Evolutionary conservation across 2,888 invertebrate genomes (phyloP), one percentile per base, ranked within the genome.

Genomic region (Selenia dentaria): DNA sequence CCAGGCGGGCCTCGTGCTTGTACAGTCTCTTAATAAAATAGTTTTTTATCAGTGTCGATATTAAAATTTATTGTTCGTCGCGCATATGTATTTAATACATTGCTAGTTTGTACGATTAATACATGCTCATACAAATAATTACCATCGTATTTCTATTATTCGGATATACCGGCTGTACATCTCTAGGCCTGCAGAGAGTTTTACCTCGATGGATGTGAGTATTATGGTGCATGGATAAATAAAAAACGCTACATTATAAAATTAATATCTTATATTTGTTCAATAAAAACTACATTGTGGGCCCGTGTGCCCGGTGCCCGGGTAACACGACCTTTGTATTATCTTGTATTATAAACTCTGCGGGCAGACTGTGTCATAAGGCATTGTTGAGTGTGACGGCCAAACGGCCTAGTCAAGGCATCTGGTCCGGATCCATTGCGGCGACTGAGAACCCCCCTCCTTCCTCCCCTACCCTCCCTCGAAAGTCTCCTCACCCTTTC

Each of bases 251-350:
- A 83, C 84, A 81, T 89, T 89, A 89, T 89, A 88, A 90, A 90
- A 89, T 89, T 89, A 90, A 90, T 90, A 89, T 89, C 83, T 90
- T 90, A 89, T 89, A 90, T 90, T 90, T 89, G 90, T 90, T 90
- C 89, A 89, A 81, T 90, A 90, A 87, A 87, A 90, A 89, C 88
- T 90, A 90, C 86, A 89, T 83, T 87, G 88, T 87, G 90, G 90
- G 89, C 88, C 89, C 81, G 87, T 85, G 85, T 82, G 79, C 87
- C 89, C 88, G 87, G 88, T 76, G 86, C 84, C 89, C 88, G 87
- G 89, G 90, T 89, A 89, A 90, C 89, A 87, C 88, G 88, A 75
- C 89, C 88, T 90, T 90, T 89, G 90, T 90, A 90, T 90, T 83
- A 78, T 88, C 80, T 85, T 86, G 87, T 87, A 88, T 85, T 85